Evolutionary conservation across 2,888 invertebrate species (phyloP).

Genomic region (Esperia sulphurella): DNA sequence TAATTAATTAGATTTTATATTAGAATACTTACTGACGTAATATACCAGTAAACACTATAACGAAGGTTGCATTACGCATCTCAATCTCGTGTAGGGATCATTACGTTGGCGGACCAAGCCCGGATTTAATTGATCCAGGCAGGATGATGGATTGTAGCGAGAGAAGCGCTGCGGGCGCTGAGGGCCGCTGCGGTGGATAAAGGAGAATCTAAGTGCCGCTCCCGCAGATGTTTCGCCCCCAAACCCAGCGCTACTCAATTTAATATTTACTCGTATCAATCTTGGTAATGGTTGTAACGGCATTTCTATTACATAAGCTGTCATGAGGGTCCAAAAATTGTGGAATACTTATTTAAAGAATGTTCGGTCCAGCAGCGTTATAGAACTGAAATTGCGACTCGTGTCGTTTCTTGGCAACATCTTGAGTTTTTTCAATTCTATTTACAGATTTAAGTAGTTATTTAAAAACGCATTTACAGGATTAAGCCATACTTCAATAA

Average conservation of each 20-base stretch:
- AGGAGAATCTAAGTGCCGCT: constrained; percentile 43
- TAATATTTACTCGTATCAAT: constrained; percentile 21
- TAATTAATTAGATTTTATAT: too few relatives aligned
- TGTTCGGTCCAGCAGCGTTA: too few relatives aligned
- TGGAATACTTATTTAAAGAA: too few relatives aligned
- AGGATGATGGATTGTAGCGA: constrained; percentile 49
- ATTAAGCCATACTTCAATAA: too few relatives aligned
- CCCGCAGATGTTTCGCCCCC: constrained; percentile 29
- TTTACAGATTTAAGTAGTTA: too few relatives aligned
- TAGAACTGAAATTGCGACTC: too few relatives aligned
- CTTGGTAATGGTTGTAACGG: constrained; percentile 15
- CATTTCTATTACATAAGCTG: neutral
- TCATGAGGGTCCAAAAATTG: neutral
- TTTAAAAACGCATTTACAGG: too few relatives aligned
- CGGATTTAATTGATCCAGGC: constrained; percentile 55
- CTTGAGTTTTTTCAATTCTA: too few relatives aligned
- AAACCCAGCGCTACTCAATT: constrained; percentile 11
- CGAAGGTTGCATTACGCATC: constrained; percentile 28
- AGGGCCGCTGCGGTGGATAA: constrained; percentile 35
- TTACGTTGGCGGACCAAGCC: constrained; percentile 30
- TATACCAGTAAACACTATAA: constrained; percentile 8
- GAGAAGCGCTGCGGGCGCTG: constrained; percentile 23
- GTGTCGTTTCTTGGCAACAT: too few relatives aligned
- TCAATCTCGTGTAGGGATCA: constrained; percentile 29
- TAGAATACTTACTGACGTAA: too few relatives aligned